These are phyloP conservation scores for Diarsia rubi DNA, from an alignment of 2,888 invertebrate genomes.

Conservation along the genomic window DNA sequence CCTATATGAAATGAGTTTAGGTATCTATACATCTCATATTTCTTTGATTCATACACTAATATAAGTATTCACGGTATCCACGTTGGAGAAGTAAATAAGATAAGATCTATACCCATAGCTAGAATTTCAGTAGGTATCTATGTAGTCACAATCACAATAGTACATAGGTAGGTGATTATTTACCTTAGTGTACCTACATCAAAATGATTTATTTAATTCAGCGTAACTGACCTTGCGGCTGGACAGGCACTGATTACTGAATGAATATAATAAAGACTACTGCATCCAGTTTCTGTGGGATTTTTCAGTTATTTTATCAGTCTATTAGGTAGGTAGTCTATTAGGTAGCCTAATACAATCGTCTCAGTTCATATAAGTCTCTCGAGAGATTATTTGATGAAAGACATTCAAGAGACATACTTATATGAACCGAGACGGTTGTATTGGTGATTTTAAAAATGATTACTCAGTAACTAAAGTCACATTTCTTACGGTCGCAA, in stretches of 20 bases:
- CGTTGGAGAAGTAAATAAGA: slow-evolving; percentile 24
- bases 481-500: too few relatives aligned
- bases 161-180: slow-evolving; percentile 9
- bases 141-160: neutral
- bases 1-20: too few relatives aligned
- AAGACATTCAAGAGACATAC: too few relatives aligned
- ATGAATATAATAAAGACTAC: neutral
- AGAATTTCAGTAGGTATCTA: slow-evolving; percentile 20
- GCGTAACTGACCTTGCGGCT: neutral
- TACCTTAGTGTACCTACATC: neutral
- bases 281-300: neutral
- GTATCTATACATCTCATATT: slow-evolving; percentile 8
- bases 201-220: slow-evolving; percentile 31
- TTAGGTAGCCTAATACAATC: too few relatives aligned
- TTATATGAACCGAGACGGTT: too few relatives aligned
- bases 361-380: too few relatives aligned
- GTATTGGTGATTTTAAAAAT: too few relatives aligned
- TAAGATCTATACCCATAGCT: slow-evolving; percentile 45
- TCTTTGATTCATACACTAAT: slow-evolving; percentile 27
- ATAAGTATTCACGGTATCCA: slow-evolving; percentile 33
- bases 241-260: slow-evolving; percentile 7
- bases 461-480: too few relatives aligned
- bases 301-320: neutral
- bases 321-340: too few relatives aligned
- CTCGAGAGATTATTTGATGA: too few relatives aligned